These are phyloP conservation scores for Gonioctena quinquepunctata DNA, from an alignment of 1,140 invertebrate species.

Conservation along the genomic window DNA sequence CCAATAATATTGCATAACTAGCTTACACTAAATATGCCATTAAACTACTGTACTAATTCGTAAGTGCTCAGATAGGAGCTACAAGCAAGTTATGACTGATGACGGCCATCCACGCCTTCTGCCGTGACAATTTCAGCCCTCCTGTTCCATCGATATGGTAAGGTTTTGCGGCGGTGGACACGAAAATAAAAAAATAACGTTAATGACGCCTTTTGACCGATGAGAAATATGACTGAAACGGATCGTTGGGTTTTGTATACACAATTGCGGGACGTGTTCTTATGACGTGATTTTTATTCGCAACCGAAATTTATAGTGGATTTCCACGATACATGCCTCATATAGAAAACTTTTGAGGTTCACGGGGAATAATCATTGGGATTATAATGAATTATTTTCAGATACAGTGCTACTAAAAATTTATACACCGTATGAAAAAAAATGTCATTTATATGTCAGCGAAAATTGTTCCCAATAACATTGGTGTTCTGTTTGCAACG, in stretches of 20 bases:
- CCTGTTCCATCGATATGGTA: slow-evolving; percentile 30
- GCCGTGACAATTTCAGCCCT: slow-evolving; percentile 49
- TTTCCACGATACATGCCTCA: background rate
- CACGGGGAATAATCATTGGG: no score
- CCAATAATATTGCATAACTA: no score
- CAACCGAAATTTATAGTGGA: background rate
- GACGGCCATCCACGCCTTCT: slow-evolving; percentile 52
- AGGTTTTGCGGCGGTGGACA: slow-evolving; percentile 21
- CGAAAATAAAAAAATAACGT: slow-evolving; percentile 24
- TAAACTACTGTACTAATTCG: background rate
- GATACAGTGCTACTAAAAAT: no score
- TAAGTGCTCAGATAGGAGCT: slow-evolving; percentile 30
- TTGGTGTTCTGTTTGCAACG: no score
- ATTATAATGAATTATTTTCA: no score
- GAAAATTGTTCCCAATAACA: no score
- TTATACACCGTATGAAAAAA: no score
- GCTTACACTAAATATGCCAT: background rate
- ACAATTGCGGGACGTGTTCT: background rate
- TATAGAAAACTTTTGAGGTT: no score
- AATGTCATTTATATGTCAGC: no score
- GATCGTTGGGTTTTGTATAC: background rate
- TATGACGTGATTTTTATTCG: background rate
- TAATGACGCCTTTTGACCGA: slow-evolving; percentile 5
- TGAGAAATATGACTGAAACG: slow-evolving; percentile 1
- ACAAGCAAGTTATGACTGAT: slow-evolving; percentile 51